These are phyloP conservation scores for Oscheius sp. DNA, from an alignment of 2,888 invertebrate genomes.

Conservation along the genomic window DNA sequence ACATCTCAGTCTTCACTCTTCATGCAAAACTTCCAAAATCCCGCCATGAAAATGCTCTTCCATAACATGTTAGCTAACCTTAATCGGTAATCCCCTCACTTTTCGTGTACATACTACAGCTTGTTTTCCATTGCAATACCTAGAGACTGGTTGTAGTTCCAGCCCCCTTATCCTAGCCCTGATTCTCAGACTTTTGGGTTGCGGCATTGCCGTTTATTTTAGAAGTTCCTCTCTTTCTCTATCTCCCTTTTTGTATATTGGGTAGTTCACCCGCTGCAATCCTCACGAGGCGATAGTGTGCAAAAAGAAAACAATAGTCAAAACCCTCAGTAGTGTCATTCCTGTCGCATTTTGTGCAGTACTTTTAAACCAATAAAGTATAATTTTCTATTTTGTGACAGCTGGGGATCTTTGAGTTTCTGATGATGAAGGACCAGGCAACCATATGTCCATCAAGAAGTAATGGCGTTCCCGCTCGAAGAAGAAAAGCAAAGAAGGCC, in stretches of 20 bases:
- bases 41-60: slow-evolving; percentile 42
- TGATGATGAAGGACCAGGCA: too few relatives aligned
- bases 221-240: too few relatives aligned
- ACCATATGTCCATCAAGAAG: too few relatives aligned
- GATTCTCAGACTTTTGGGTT: slow-evolving; percentile 21
- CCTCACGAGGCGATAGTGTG: slow-evolving; percentile 26
- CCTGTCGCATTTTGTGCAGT: slow-evolving; percentile 24
- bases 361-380: slow-evolving; percentile 5
- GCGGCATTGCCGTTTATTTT: slow-evolving; percentile 1
- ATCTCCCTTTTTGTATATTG: slow-evolving; percentile 16
- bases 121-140: slow-evolving; percentile 15
- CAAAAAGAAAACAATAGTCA: slow-evolving; percentile 18
- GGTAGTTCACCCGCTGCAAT: slow-evolving; percentile 16
- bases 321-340: slow-evolving; percentile 22
- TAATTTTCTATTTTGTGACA: too few relatives aligned
- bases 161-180: slow-evolving; percentile 15
- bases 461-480: too few relatives aligned
- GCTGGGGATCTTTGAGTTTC: too few relatives aligned
- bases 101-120: slow-evolving; percentile 6
- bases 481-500: too few relatives aligned
- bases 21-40: slow-evolving; percentile 43
- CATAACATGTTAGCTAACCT: slow-evolving; percentile 36
- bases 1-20: slow-evolving; percentile 26
- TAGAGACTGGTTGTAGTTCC: slow-evolving; percentile 25
- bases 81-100: slow-evolving; percentile 1